Evolutionary conservation across 92 coral and sea anemone genomes (phyloP).

Genomic region (Siderastrea siderea): DNA sequence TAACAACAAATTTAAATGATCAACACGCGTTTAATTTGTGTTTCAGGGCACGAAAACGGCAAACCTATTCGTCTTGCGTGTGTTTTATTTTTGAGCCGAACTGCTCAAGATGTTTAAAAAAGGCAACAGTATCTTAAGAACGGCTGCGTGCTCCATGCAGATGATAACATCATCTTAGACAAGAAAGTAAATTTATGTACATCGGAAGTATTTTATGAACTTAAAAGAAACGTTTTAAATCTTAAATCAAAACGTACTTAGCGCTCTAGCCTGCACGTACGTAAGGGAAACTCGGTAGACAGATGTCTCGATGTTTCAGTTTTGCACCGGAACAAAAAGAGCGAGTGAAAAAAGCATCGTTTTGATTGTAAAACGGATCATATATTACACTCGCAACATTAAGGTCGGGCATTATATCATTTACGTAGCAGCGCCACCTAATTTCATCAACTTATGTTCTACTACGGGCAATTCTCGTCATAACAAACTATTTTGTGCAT

Average conservation of each 20-base stretch:
- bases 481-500: constrained; percentile 17
- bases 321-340: constrained; percentile 29
- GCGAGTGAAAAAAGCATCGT: neutral
- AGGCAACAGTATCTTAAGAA: constrained; percentile 50
- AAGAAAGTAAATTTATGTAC: constrained; percentile 49
- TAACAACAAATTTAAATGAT: constrained; percentile 26
- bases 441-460: constrained; percentile 19
- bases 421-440: constrained; percentile 8
- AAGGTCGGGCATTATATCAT: constrained; percentile 11
- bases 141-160: constrained; percentile 27
- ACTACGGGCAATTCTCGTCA: constrained; percentile 23
- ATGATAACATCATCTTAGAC: constrained; percentile 42
- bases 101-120: constrained; percentile 42
- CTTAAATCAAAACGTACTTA: constrained; percentile 54
- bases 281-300: constrained; percentile 52
- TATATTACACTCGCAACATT: constrained; percentile 8
- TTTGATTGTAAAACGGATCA: constrained; percentile 26
- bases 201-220: constrained; percentile 57
- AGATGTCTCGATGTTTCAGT: constrained; percentile 41
- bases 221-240: constrained; percentile 53
- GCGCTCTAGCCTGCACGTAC: constrained; percentile 31
- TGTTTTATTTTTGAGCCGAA: constrained; percentile 6
- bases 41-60: constrained; percentile 2
- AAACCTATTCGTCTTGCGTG: neutral
- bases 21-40: constrained; percentile 11